Percentiles rank a stretch among this genome's conserved stretches.
phyloP scores from a whole-genome alignment of 2,113 vertebrate genomes.

The Callocephalon fimbriatum region DNA sequence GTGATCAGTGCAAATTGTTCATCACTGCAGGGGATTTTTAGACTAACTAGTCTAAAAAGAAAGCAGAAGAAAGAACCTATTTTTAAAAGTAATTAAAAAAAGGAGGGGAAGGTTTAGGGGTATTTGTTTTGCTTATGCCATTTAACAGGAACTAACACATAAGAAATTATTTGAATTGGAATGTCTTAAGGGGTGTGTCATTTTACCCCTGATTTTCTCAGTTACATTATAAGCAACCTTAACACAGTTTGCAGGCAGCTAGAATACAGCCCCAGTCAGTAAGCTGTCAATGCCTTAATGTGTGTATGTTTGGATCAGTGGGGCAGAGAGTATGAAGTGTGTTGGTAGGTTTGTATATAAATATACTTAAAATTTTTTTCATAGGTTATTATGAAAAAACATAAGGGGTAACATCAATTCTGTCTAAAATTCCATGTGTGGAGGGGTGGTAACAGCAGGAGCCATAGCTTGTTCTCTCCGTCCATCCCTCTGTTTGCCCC shows the following conservation, averaged over 20 bases:
- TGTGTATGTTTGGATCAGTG: background rate
- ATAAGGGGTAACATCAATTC: background rate
- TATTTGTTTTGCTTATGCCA: background rate
- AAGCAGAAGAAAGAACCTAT: background rate
- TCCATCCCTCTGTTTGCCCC: background rate
- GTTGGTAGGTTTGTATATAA: background rate
- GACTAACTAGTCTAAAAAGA: background rate
- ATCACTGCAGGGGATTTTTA: background rate
- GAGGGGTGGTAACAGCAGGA: background rate
- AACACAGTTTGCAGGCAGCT: background rate
- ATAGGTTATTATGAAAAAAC: background rate
- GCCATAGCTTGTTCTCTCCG: background rate
- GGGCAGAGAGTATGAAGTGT: background rate
- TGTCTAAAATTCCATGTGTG: background rate
- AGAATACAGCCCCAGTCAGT: background rate
- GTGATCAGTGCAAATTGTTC: background rate
- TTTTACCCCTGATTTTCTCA: background rate
- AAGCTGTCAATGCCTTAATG: background rate
- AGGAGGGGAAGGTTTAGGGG: rapidly evolving
- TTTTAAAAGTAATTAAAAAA: background rate
- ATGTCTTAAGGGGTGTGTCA: background rate
- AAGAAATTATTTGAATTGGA: background rate
- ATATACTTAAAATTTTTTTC: background rate
- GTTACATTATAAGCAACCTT: background rate
- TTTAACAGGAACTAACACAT: background rate